phyloP scores from a whole-genome alignment of 37 sponge, comb jelly and placozoan genomes.

The Cliona cf. orientalis region DNA sequence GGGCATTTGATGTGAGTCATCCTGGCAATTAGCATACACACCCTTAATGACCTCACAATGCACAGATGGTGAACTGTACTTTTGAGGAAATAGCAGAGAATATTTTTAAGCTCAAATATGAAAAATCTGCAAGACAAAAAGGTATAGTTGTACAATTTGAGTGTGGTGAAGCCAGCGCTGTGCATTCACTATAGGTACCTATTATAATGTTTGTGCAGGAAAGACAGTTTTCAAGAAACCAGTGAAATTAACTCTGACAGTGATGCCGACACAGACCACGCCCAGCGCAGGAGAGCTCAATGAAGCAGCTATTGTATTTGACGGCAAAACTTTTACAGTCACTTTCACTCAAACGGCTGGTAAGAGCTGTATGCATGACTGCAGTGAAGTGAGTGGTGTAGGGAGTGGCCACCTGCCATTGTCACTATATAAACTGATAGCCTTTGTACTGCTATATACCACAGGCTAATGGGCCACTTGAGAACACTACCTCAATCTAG shows the following conservation, averaged over 20 bases:
- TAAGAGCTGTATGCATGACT: background rate
- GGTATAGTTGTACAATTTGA: no score
- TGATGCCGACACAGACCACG: conserved; percentile 57
- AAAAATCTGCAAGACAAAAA: conserved; percentile 53
- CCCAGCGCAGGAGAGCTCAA: background rate
- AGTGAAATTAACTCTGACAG: conserved; percentile 55
- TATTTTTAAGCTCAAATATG: conserved; percentile 66
- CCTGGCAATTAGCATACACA: background rate
- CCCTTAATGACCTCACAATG: no score
- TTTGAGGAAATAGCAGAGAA: conserved; percentile 34
- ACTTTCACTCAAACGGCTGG: conserved; percentile 67
- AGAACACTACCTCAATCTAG: background rate
- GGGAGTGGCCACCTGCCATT: no score
- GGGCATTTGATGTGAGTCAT: conserved; percentile 51
- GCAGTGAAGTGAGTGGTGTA: background rate
- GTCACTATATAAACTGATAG: no score
- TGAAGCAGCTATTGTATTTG: conserved; percentile 13
- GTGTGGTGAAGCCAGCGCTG: no score
- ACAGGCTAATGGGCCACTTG: background rate
- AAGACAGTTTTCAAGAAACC: conserved; percentile 69
- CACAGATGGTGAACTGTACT: conserved; percentile 53
- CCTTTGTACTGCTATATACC: background rate
- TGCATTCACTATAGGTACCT: background rate
- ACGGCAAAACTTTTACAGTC: conserved; percentile 53
- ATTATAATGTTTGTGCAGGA: conserved; percentile 11